Evolutionary conservation across 35 echinoderm and acorn worm genomes (phyloP).

Genomic region (Apostichopus californicus): DNA sequence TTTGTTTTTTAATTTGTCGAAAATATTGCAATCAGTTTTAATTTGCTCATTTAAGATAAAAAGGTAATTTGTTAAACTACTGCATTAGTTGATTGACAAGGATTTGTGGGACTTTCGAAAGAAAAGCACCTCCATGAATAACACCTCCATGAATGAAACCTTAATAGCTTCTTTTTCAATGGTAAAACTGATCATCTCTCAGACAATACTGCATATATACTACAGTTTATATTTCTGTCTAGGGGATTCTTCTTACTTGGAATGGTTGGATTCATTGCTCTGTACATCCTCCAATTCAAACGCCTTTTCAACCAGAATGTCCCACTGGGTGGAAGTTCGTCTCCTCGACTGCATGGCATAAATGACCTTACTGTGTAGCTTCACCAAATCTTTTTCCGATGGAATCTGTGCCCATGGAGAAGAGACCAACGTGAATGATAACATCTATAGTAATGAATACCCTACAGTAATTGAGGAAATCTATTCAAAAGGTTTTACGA

Average conservation of each 20-base stretch:
- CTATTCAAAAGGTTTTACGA: too few relatives aligned
- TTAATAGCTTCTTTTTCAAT: background rate
- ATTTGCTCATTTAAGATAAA: too few relatives aligned
- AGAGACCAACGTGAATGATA: too few relatives aligned
- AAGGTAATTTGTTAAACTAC: too few relatives aligned
- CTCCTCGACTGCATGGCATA: constrained; percentile 82
- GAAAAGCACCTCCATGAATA: too few relatives aligned
- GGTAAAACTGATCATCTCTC: background rate
- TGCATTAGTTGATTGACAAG: too few relatives aligned
- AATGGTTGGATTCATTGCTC: constrained; percentile 73
- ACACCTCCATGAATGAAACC: too few relatives aligned
- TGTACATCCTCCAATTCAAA: constrained; percentile 90
- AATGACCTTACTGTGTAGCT: constrained; percentile 86
- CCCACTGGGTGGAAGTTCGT: constrained; percentile 89
- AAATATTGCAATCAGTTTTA: too few relatives aligned
- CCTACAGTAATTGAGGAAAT: too few relatives aligned
- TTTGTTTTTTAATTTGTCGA: too few relatives aligned
- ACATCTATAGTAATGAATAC: too few relatives aligned
- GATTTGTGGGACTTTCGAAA: too few relatives aligned
- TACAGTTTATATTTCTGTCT: background rate
- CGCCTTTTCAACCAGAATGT: constrained; percentile 77
- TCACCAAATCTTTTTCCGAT: constrained; percentile 87
- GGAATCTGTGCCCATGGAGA: constrained; percentile 61
- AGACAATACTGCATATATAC: background rate
- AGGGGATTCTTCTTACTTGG: constrained; percentile 60